These are phyloP conservation scores for Apomyelois bistriatella DNA, from an alignment of 2,888 invertebrate genomes.

Conservation along the genomic window DNA sequence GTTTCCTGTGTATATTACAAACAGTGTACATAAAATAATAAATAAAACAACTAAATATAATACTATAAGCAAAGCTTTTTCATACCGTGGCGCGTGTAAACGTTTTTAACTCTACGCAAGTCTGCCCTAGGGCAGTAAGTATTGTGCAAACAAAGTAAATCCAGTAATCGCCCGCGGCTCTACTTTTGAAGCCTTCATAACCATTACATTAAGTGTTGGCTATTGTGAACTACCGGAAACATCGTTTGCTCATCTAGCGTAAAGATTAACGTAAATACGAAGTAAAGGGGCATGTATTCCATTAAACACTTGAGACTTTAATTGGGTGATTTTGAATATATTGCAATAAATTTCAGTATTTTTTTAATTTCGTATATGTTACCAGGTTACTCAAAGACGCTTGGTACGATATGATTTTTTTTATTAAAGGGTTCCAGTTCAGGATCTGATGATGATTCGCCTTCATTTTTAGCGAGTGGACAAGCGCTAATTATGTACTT, in stretches of 20 bases:
- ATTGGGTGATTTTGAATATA: background rate
- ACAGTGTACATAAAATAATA: too few species aligned
- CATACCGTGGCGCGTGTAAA: background rate
- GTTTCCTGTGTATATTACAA: too few species aligned
- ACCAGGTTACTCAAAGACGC: too few species aligned
- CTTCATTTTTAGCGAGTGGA: too few species aligned
- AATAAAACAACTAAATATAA: too few species aligned
- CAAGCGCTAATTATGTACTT: too few species aligned
- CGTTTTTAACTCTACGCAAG: slow-evolving; percentile 28
- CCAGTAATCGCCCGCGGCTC: slow-evolving; percentile 59
- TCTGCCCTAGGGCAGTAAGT: slow-evolving; percentile 44
- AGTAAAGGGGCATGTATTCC: background rate
- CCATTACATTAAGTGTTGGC: slow-evolving; percentile 34
- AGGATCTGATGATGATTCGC: too few species aligned
- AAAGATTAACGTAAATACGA: slow-evolving; percentile 12
- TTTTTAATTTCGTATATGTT: too few species aligned
- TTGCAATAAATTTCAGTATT: too few species aligned
- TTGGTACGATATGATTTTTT: too few species aligned
- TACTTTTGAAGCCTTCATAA: slow-evolving; percentile 27
- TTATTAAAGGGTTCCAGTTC: too few species aligned
- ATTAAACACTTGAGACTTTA: slow-evolving; percentile 10
- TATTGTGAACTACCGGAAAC: slow-evolving; percentile 35
- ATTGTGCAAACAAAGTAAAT: slow-evolving; percentile 72
- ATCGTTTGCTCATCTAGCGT: slow-evolving; percentile 9
- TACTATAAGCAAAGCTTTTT: too few species aligned